Percentiles rank a stretch among this genome's conserved stretches.
Conservation (phyloP, 1,140 invertebrate species). For the Drosophila novamexicana region DNA sequence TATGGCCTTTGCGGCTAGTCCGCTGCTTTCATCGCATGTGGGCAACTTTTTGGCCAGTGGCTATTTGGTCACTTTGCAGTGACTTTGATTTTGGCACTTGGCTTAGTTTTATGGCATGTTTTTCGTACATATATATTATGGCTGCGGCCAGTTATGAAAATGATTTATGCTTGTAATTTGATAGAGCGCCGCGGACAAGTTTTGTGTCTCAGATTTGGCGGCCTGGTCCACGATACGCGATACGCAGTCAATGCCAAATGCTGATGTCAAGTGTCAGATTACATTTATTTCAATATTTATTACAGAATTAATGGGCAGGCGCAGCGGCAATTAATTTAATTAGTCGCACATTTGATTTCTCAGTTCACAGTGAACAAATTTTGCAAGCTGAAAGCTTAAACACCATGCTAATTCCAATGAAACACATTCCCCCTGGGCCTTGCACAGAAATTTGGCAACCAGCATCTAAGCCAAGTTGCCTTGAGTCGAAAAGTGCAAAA, state of each 20-base stretch:
- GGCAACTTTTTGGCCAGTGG: slow-evolving; percentile 33
- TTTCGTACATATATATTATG: slow-evolving; percentile 33
- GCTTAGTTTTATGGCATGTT: slow-evolving; percentile 48
- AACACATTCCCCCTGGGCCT: slow-evolving; percentile 35
- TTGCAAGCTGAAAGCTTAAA: slow-evolving; percentile 1
- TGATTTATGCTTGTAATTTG: slow-evolving; percentile 79
- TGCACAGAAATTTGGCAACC: slow-evolving; percentile 28
- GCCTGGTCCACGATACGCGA: slow-evolving; percentile 37
- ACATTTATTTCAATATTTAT: slow-evolving; percentile 80
- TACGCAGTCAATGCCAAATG: slow-evolving; percentile 71
- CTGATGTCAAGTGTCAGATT: slow-evolving; percentile 79
- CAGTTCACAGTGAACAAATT: slow-evolving; percentile 1
- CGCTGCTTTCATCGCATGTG: slow-evolving; percentile 39
- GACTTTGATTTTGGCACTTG: slow-evolving; percentile 73
- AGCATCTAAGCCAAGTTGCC: slow-evolving; percentile 19
- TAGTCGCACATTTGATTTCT: slow-evolving; percentile 59
- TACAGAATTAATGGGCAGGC: slow-evolving; percentile 69
- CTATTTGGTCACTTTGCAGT: slow-evolving; percentile 40
- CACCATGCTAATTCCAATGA: slow-evolving; percentile 20
- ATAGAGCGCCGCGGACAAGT: slow-evolving; percentile 71
- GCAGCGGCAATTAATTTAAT: slow-evolving; percentile 78
- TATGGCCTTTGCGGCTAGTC: slow-evolving; percentile 33
- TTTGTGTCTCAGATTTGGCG: slow-evolving; percentile 30
- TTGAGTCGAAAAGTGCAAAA: slow-evolving; percentile 42
- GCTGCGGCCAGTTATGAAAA: slow-evolving; percentile 68